Evolutionary conservation across 2,888 invertebrate species (phyloP), one percentile per base, ranked within the genome.

Genomic region (Drosophila barbarae): DNA sequence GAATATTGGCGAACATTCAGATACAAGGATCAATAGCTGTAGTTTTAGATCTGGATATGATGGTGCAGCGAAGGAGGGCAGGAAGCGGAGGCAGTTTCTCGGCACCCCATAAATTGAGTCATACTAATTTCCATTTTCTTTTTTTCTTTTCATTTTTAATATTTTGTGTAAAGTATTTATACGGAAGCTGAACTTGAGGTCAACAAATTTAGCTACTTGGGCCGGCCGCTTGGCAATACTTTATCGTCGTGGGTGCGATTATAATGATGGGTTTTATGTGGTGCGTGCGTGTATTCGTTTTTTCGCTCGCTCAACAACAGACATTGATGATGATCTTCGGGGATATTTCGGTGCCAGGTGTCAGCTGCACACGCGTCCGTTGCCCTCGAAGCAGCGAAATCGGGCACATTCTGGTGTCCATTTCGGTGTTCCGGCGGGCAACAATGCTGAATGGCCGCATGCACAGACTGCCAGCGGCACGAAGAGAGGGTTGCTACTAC

Each of bases 381-480:
- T 67, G 74, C 39, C 74, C 39, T 30, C 63, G 63, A 52, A 36
- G 23, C 83, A 88, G 87, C 76, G 81, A 87, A 87, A 85, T 82
- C 53, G 30, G 28, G 5, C 46, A n/a, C 30, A 5, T 32, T 13
- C n/a, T 9, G 42, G 12, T 44, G 9, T 32, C 23, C 60, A 87
- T 87, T 87, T 87, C 82, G 82, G 77, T 87, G 80, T 26, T 69
- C 13, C 38, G 61, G 12, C 69, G 77, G 71, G 74, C 80, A 81
- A 80, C 73, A 84, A 87, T 87, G 87, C 87, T 88, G 87, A 79
- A 50, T 71, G 74, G 71, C 52, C 69, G 49, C 49, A 55, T 56
- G 60, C 69, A 35, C 66, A 71, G 42, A 50, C 35, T 61, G 59
- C 28, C 69, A 74, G 75, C 69, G 70, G 73, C 77, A 77, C 77